Percentiles rank a stretch among this genome's conserved stretches.
These are phyloP conservation scores for Acomys russatus DNA, from an alignment of 2,797 vertebrate genomes.

Conservation along the genomic window DNA sequence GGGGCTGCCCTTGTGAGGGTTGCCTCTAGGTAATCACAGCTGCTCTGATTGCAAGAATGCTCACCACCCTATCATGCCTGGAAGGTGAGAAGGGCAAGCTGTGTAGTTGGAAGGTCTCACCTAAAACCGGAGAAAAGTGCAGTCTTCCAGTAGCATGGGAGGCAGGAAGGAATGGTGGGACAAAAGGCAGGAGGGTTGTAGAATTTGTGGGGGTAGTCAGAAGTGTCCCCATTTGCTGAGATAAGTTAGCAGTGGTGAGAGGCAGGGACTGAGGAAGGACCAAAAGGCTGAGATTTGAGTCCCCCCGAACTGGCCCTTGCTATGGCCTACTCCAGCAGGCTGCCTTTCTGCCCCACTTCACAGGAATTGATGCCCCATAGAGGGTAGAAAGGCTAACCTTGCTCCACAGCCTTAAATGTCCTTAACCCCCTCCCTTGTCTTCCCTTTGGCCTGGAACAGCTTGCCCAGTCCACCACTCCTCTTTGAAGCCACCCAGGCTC, in stretches of 20 bases:
- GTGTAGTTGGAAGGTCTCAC: background rate
- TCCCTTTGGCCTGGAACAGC: background rate
- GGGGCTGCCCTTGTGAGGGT: background rate
- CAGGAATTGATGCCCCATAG: conserved; percentile 10
- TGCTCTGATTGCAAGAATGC: background rate
- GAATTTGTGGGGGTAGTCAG: conserved; percentile 25
- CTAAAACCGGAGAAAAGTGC: background rate
- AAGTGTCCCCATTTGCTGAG: conserved; percentile 4
- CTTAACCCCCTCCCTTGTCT: background rate
- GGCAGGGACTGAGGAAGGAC: background rate
- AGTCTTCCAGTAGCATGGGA: background rate
- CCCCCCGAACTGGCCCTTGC: background rate
- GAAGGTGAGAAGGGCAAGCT: background rate
- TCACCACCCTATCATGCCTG: background rate
- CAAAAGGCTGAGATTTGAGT: background rate
- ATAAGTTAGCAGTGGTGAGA: background rate
- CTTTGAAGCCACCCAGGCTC: background rate
- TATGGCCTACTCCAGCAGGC: background rate
- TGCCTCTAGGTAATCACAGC: background rate
- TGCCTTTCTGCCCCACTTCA: background rate
- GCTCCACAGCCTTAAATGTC: background rate
- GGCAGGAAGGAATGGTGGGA: background rate
- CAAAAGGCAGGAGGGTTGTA: background rate
- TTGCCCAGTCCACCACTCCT: background rate
- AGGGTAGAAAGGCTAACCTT: background rate